These are phyloP conservation scores for Actias luna DNA, from an alignment of 2,888 invertebrate genomes.

Conservation along the genomic window DNA sequence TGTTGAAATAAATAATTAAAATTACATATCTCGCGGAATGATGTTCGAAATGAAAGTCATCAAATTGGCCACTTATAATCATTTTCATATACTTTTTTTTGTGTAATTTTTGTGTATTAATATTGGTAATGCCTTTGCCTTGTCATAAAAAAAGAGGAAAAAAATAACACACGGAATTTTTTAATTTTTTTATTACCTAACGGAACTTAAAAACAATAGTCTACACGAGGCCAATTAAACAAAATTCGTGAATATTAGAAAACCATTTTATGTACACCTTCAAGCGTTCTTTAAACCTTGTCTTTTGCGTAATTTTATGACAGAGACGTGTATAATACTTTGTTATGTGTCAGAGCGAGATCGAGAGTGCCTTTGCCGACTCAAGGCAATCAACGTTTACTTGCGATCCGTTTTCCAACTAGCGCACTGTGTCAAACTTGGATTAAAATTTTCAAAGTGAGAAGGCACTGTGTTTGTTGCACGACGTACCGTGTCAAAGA, in stretches of 20 bases:
- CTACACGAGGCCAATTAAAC: slow-evolving; percentile 18
- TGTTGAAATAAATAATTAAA: not conserved
- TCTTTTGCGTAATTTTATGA: slow-evolving; percentile 61
- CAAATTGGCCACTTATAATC: not conserved
- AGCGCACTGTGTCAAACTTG: slow-evolving; percentile 41
- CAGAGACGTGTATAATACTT: slow-evolving; percentile 41
- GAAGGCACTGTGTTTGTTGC: slow-evolving; percentile 35
- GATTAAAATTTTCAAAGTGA: slow-evolving; percentile 30
- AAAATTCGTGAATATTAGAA: slow-evolving; percentile 23
- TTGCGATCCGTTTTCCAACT: slow-evolving; percentile 62
- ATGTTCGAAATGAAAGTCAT: not conserved
- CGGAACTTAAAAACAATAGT: slow-evolving; percentile 17
- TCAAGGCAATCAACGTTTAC: slow-evolving; percentile 80
- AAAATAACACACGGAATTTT: slow-evolving; percentile 11
- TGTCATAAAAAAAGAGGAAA: slow-evolving; percentile 17
- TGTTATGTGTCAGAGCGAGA: slow-evolving; percentile 39
- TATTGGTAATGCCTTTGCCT: slow-evolving; percentile 2
- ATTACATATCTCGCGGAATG: not conserved
- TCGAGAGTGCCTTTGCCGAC: slow-evolving; percentile 43
- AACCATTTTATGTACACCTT: slow-evolving; percentile 39
- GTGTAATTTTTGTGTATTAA: not conserved
- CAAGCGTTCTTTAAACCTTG: slow-evolving; percentile 59
- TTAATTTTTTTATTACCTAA: slow-evolving; percentile 17
- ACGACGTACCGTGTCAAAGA: slow-evolving; percentile 25
- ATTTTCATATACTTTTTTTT: not conserved